phyloP scores from a whole-genome alignment of 2,888 invertebrate genomes.

The Coenonympha glycerion region DNA sequence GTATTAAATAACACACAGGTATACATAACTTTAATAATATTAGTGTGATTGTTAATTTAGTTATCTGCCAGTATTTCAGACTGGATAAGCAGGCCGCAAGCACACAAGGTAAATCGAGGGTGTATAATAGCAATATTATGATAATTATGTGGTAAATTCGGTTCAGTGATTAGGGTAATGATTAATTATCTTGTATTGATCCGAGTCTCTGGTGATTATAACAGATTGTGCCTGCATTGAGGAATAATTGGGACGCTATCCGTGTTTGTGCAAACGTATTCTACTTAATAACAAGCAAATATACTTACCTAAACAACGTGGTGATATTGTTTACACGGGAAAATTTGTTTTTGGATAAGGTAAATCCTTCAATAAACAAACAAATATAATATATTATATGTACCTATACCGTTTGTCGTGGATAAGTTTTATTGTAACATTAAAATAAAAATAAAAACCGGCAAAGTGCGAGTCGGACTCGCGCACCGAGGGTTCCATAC shows the following conservation, averaged over 20 bases:
- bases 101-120: neutral
- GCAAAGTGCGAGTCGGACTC: too few species aligned
- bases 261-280: neutral
- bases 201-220: neutral
- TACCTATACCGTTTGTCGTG: too few species aligned
- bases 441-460: too few species aligned
- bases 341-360: too few species aligned
- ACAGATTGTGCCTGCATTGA: neutral
- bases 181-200: conserved; percentile 12
- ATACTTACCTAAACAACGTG: neutral
- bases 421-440: too few species aligned
- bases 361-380: too few species aligned
- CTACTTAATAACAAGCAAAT: neutral
- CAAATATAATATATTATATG: too few species aligned
- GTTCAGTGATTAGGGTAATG: conserved; percentile 7
- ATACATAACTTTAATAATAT: too few species aligned
- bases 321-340: too few species aligned
- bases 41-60: neutral
- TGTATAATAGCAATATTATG: neutral
- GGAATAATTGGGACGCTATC: conserved; percentile 1
- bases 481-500: too few species aligned
- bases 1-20: too few species aligned
- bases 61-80: neutral
- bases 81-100: neutral
- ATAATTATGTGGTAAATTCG: conserved; percentile 3